Conservation (phyloP, 2,113 vertebrate species). For the Irena cyanogastra region DNA sequence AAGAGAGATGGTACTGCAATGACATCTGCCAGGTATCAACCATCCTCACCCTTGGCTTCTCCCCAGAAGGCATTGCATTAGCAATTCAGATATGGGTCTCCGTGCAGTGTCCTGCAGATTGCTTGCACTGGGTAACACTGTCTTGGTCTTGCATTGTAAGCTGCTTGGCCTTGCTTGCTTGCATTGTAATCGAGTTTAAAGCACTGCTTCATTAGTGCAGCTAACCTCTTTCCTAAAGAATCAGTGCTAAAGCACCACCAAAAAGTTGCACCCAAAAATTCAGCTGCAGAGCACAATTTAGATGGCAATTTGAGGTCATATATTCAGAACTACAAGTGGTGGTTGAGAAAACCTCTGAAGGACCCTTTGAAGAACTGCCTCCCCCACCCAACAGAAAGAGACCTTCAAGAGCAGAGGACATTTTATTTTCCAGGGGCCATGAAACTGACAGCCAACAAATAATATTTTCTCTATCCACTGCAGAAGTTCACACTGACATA, state of each 20-base stretch:
- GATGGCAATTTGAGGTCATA: background rate
- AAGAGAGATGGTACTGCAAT: background rate
- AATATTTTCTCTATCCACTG: background rate
- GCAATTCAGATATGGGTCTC: background rate
- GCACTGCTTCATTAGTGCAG: background rate
- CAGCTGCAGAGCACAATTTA: background rate
- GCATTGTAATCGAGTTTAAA: background rate
- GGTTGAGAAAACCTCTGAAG: background rate
- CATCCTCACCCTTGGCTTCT: background rate
- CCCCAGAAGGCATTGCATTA: accelerated
- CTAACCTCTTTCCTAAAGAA: background rate
- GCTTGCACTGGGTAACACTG: background rate
- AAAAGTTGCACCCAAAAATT: background rate
- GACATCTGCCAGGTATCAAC: background rate
- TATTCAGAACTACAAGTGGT: background rate
- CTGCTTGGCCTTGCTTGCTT: too few species aligned
- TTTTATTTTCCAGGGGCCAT: background rate
- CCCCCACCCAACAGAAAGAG: background rate
- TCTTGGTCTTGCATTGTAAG: background rate
- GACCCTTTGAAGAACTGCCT: background rate
- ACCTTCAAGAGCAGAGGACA: background rate
- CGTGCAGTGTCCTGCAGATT: background rate
- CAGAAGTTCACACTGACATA: background rate
- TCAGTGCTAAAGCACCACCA: background rate
- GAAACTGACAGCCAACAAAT: background rate